Evolutionary conservation across 2,888 invertebrate species (phyloP), one percentile per base, ranked within the genome.

Genomic region (Neoaliturus tenellus): DNA sequence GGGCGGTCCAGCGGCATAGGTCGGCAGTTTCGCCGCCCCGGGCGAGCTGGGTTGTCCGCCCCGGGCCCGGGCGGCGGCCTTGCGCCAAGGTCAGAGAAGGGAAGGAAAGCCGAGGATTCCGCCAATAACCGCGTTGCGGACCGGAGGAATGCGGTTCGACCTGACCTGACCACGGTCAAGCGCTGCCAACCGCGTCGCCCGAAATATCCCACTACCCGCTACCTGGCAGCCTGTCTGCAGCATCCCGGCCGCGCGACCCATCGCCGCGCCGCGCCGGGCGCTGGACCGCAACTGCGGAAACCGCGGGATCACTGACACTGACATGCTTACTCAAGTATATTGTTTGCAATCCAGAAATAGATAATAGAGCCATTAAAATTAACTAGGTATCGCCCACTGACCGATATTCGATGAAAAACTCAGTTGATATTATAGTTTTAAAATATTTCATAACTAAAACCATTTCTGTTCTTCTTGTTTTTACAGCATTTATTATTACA

Each of bases 161-260:
- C 71, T 67, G 71, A 71, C 71, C 71, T 71, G 71, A 71, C 71
- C 71, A 71, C 39, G 39, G 71, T 33, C 71, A 71, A 71, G 31
- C 71, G 39, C 20, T 71, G 71, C 71, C 71, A 71, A 71, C 39
- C 39, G 35, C 33, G 8, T 39, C 33, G 71, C 35, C 31, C 17
- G 71, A 71, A 71, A 71, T 71, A 71, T 35, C 39, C 71, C 71
- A 35, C 69, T 33, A 62, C 62, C 35, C 10, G 71, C 17, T 20
- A 39, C 17, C 25, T 71, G 71, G 31, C 62, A 31, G 55, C 23
- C 8, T 5, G 62, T 20, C 8, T 5, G 62, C 31, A 31, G 12
- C 6, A 10, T 6, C 25, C 55, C 55, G 23, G 3, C 55, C 23
- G 4, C 48, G 48, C 48, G n/a, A 3, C 12, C 14, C 48, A 48